phyloP scores from a whole-genome alignment of 2,888 invertebrate genomes.

The Agrotis ipsilon region DNA sequence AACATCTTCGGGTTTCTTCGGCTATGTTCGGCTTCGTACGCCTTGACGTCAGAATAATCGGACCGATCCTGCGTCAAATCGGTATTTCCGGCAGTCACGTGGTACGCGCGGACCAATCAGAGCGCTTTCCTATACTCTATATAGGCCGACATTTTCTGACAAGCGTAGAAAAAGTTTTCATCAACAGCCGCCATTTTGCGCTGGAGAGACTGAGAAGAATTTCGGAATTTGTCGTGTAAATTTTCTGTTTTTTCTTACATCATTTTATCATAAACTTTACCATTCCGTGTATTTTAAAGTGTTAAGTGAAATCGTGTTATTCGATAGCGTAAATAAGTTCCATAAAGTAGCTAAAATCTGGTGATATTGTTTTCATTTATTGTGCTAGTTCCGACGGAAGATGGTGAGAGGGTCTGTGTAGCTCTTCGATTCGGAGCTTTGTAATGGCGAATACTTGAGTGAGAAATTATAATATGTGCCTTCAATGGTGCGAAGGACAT shows the following conservation, averaged over 20 bases:
- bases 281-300: slow-evolving; percentile 92
- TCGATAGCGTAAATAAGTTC: slow-evolving; percentile 87
- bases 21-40: slow-evolving; percentile 79
- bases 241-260: slow-evolving; percentile 92
- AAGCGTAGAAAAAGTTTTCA: slow-evolving; percentile 98
- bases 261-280: slow-evolving; percentile 90
- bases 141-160: slow-evolving; percentile 94
- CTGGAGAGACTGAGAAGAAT: slow-evolving; percentile 95
- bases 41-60: slow-evolving; percentile 88
- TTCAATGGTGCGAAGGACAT: slow-evolving; percentile 94
- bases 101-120: slow-evolving; percentile 86
- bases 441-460: slow-evolving; percentile 96
- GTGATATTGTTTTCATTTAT: slow-evolving; percentile 93
- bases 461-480: slow-evolving; percentile 94
- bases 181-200: slow-evolving; percentile 99
- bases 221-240: slow-evolving; percentile 94
- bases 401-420: slow-evolving; percentile 94
- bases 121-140: slow-evolving; percentile 77
- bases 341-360: slow-evolving; percentile 89
- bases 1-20: slow-evolving; percentile 79
- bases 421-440: slow-evolving; percentile 93
- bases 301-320: slow-evolving; percentile 90
- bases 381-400: slow-evolving; percentile 94
- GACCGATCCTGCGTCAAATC: slow-evolving; percentile 87
- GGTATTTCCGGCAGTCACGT: slow-evolving; percentile 90